Conservation (phyloP, 2,113 vertebrate genomes). For the Tenrec ecaudatus region DNA sequence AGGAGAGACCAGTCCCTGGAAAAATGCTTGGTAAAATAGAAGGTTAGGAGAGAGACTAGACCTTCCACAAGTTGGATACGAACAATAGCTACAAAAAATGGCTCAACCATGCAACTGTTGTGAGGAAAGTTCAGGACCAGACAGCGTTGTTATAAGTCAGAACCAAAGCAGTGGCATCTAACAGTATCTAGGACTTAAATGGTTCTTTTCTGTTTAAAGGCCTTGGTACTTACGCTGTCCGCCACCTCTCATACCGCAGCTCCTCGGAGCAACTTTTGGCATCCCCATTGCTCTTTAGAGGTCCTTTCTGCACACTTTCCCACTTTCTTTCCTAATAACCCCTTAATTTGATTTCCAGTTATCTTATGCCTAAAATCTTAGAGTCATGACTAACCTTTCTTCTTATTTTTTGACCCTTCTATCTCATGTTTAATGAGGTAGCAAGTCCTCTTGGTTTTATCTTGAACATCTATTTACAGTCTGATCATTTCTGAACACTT, state of each 20-base stretch:
- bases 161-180: background rate
- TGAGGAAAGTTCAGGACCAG: background rate
- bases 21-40: no score
- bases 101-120: background rate
- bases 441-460: background rate
- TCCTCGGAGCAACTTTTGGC: no score
- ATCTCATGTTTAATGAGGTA: background rate
- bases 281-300: no score
- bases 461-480: background rate
- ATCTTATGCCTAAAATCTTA: background rate
- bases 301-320: no score
- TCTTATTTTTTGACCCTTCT: background rate
- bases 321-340: background rate
- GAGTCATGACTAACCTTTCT: background rate
- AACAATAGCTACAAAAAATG: background rate
- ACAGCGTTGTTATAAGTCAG: background rate
- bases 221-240: no score
- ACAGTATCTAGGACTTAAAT: no score
- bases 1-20: no score
- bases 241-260: no score
- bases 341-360: constrained; percentile 4
- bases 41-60: no score
- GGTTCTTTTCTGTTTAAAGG: no score
- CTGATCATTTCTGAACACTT: background rate
- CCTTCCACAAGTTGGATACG: no score